A percentile compares a stretch with the other conserved stretches of the same genome.
These are phyloP conservation scores for Diploptera punctata DNA, from an alignment of 2,888 invertebrate species.

Conservation along the genomic window DNA sequence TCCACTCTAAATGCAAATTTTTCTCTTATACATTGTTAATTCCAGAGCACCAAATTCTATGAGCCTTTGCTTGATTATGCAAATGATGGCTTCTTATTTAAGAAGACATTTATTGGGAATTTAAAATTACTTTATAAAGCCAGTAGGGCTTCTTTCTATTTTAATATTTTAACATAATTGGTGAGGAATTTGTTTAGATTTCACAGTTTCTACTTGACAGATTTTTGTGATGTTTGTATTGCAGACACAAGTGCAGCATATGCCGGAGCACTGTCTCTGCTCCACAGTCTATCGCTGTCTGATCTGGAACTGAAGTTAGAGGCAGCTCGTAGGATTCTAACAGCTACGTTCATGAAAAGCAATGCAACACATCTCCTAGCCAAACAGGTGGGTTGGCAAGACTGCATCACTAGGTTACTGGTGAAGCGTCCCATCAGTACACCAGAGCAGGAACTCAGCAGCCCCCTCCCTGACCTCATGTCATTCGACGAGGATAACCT, in stretches of 20 bases:
- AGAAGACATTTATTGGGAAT: too few species aligned
- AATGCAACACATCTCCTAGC: constrained; percentile 57
- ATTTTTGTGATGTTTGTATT: too few species aligned
- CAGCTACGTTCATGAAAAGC: constrained; percentile 58
- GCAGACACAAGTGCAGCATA: constrained; percentile 59
- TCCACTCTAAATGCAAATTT: too few species aligned
- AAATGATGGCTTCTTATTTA: too few species aligned
- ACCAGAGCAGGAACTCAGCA: constrained; percentile 50
- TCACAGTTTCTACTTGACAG: too few species aligned
- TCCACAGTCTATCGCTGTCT: constrained; percentile 60
- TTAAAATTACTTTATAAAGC: too few species aligned
- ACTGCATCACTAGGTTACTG: constrained; percentile 60
- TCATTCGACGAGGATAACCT: constrained; percentile 57
- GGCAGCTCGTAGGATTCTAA: constrained; percentile 57
- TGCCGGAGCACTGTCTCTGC: constrained; percentile 60
- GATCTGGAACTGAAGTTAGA: constrained; percentile 59
- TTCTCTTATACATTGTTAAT: too few species aligned
- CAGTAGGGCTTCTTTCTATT: too few species aligned
- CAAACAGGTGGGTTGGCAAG: constrained; percentile 65
- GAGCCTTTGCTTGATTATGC: too few species aligned
- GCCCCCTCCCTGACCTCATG: constrained; percentile 56
- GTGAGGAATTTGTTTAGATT: too few species aligned
- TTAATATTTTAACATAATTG: too few species aligned
- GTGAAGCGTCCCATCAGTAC: constrained; percentile 56
- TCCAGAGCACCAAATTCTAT: too few species aligned